phyloP scores from a whole-genome alignment of 2,113 vertebrate genomes.

The Bufo bufo region DNA sequence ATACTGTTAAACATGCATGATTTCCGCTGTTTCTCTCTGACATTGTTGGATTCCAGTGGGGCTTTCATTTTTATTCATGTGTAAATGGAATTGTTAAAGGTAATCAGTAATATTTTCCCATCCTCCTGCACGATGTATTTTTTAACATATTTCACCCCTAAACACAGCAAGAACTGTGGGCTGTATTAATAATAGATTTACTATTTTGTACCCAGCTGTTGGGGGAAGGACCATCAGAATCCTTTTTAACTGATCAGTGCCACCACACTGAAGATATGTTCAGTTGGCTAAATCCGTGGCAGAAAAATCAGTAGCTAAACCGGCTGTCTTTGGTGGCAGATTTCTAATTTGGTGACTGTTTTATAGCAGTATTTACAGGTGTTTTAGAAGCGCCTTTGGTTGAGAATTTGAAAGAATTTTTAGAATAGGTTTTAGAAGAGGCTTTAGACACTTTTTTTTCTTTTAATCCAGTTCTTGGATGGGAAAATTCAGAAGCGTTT shows the following conservation, averaged over 20 bases:
- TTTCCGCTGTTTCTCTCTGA: background rate
- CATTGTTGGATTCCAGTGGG: constrained; percentile 11
- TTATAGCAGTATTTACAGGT: too few species aligned
- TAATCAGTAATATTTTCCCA: constrained; percentile 34
- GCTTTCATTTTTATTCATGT: constrained; percentile 29
- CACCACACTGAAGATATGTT: background rate
- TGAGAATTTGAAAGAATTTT: too few species aligned
- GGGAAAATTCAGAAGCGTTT: too few species aligned
- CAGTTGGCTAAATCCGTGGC: too few species aligned
- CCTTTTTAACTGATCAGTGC: background rate
- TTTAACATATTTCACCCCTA: background rate
- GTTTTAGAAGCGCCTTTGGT: too few species aligned
- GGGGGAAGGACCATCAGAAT: background rate
- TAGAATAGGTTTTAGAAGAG: too few species aligned
- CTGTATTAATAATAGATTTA: background rate
- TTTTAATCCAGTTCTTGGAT: too few species aligned
- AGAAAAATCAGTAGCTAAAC: too few species aligned
- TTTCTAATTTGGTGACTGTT: too few species aligned
- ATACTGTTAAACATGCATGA: constrained; percentile 13
- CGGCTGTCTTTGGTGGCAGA: too few species aligned
- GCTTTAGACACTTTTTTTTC: too few species aligned
- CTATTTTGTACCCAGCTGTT: background rate
- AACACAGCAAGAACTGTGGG: background rate
- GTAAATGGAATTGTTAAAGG: constrained; percentile 23
- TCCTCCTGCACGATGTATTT: background rate